phyloP scores from a whole-genome alignment of 2,113 vertebrate species.

The Anarhynchus alexandrinus region DNA sequence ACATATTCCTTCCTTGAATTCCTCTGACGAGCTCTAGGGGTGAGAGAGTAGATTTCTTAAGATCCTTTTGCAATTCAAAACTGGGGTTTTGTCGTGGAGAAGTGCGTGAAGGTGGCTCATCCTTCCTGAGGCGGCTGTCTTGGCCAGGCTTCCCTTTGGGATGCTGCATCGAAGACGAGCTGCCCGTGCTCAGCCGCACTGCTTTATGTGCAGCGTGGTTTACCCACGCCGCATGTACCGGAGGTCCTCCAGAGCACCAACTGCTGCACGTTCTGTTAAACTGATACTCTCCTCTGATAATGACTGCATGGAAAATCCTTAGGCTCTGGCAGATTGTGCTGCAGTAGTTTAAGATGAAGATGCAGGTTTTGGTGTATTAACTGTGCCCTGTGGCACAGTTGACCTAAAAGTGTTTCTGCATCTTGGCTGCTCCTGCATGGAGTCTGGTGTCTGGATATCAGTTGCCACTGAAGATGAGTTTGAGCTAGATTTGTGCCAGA shows the following conservation, averaged over 20 bases:
- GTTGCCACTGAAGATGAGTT: neutral
- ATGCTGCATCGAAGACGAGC: neutral
- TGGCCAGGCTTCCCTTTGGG: neutral
- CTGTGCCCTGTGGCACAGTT: accelerated
- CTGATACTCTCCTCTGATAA: neutral
- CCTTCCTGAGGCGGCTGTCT: neutral
- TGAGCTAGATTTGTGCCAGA: neutral
- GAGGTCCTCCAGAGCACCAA: neutral
- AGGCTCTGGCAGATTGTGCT: neutral
- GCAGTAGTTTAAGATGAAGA: neutral
- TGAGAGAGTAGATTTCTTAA: neutral
- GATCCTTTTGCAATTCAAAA: neutral
- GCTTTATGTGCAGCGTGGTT: neutral
- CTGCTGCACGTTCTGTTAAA: neutral
- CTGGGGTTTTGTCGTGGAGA: neutral
- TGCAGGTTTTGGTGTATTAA: neutral
- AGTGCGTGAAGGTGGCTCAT: neutral
- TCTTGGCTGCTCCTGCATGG: neutral
- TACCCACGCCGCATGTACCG: accelerated
- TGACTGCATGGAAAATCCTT: neutral
- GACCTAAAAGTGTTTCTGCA: neutral
- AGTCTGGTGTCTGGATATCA: neutral
- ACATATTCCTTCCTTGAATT: neutral
- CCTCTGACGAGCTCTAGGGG: neutral
- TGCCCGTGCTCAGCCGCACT: neutral